Evolutionary conservation across 2,113 vertebrate genomes (phyloP), one percentile per base, ranked within the genome.

Genomic region (Galeopterus variegatus): DNA sequence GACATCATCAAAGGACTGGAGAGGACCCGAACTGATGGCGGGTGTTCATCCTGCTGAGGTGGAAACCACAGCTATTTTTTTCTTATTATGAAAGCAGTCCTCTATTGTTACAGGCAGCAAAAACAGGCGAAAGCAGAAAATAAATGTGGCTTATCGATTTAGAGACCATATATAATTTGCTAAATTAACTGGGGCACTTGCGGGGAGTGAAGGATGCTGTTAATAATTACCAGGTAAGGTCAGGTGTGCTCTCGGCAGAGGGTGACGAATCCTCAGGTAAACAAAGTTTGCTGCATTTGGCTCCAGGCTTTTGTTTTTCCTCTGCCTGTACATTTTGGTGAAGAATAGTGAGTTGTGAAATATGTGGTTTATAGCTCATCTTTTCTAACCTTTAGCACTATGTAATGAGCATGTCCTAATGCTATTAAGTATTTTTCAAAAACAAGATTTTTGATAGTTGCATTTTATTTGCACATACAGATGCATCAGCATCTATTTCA

Each of bases 1-100:
- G 41, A 41, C 3, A 41, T 41, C 41, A 4, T 41, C 41, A 41
- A 41, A 41, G 31, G 17, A 17, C 65, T 33, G 33, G 1, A 7
- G 8, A n/a, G 21, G 54, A 24, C 0, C 52, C 3, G 18, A 14
- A 15, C 15, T 23, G n/a, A 11, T 4, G 0, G 24, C 1, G 13
- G 41, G 6, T 1, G 83, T 8, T 15, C 13, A 1, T 3, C 5
- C 56, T 5, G 21, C 56, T 19, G 1, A 58, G 62, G 10, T 26
- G 24, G 9, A 62, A 24, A 23, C 28, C 12, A 26, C 1, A 24
- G 62, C 28, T 28, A 26, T 3, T 64, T 26, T 28, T 52, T 56
- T 41, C 67, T 19, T 12, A 0, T 12, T 58, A 23, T 4, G 8
- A 58, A 58, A 58, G n/a, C 21, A 14, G 7, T 28, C 26, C 33